Evolutionary conservation across 1,140 invertebrate genomes (phyloP), one percentile per base, ranked within the genome.

Genomic region (Drosophila pruinosa): DNA sequence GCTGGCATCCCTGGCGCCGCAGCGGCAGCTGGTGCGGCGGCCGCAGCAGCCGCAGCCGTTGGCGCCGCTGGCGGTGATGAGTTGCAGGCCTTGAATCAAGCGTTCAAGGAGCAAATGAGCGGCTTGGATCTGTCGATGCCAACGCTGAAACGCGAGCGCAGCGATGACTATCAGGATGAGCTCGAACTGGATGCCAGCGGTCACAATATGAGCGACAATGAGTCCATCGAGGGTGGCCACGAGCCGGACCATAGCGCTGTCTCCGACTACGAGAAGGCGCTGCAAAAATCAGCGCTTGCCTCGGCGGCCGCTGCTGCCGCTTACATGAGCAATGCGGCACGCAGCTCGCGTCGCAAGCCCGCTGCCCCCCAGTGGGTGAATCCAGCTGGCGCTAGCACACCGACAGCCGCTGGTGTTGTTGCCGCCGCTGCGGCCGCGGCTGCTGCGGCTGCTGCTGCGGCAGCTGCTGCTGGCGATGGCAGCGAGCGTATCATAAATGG

Each of bases 301-400:
- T 81, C 78, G 21, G 78, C 77, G 0, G 71, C 72, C 0, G 79
- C 80, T 0, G 80, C 80, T 2, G 80, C 80, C 2, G 81, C 80
- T 4, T 89, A 89, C 36, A 79, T 89, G 78, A 82, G 72, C 56
- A 91, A 82, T 64, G 81, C 75, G 31, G 83, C 78, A 17, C 59
- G 80, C 2, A 85, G 80, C 48, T 92, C 75, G 4, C 91, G 98
- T 62, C 93, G 98, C 59, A 99, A 99, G 92, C 96, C 98, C 0
- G 97, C 97, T 0, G 97, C 97, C 22, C 98, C 98, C 0, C 97
- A 99, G 92, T 98, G 98, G 97, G 97, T 99, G 0, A 98, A 98
- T 91, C 98, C 97, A 2, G 97, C 97, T 52, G 78, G 36, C 4
- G 38, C 65, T 5, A 47, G 63, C 12, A 76, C 81, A 4, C 56